phyloP scores from a whole-genome alignment of 2,113 vertebrate species.

The Odocoileus virginianus region DNA sequence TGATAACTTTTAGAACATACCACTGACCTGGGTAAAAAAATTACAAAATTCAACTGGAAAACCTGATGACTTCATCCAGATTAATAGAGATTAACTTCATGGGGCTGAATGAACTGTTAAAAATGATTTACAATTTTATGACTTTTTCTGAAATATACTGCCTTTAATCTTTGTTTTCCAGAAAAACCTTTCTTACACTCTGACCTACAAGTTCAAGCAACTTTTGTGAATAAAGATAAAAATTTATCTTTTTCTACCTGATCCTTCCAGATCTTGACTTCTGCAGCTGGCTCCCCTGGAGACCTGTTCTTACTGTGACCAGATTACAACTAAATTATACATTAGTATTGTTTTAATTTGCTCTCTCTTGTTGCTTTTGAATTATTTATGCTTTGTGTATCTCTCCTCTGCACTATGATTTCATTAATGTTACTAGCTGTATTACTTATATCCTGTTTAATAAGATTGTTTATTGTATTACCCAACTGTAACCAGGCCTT shows the following conservation, averaged over 20 bases:
- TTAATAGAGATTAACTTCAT: not conserved
- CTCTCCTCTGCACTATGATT: not conserved
- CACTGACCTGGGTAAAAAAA: not conserved
- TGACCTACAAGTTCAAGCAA: not conserved
- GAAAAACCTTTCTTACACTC: not conserved
- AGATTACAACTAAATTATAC: not conserved
- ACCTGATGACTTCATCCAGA: not conserved
- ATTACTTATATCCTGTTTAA: not conserved
- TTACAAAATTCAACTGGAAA: not conserved
- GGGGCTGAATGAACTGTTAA: not conserved
- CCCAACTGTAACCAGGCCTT: not conserved
- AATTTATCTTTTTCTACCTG: not conserved
- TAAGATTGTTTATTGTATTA: not conserved
- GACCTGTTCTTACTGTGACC: not conserved
- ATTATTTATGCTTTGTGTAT: not conserved
- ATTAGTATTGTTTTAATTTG: not conserved
- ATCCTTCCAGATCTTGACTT: not conserved
- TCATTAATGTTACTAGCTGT: not conserved
- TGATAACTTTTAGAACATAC: not conserved
- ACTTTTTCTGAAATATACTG: not conserved
- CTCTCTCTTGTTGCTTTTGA: not conserved
- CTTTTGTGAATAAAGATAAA: not conserved
- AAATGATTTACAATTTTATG: not conserved
- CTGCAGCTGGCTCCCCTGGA: not conserved
- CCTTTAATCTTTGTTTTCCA: not conserved